Conservation (phyloP, 1,140 invertebrate genomes). For the Coptotermes formosanus region DNA sequence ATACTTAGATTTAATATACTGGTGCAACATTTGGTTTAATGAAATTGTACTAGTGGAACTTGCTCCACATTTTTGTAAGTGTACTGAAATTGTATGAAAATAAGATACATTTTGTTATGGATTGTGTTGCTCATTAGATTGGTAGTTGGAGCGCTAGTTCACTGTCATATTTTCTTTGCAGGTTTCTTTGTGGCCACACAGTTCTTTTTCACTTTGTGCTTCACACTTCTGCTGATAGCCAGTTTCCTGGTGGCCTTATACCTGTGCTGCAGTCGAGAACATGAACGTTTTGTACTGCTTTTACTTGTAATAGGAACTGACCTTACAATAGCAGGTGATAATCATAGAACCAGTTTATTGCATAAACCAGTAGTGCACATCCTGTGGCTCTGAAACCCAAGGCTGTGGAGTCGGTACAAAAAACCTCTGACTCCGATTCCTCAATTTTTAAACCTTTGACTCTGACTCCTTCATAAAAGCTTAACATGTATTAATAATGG, state of each 20-base stretch:
- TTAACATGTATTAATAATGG: no score
- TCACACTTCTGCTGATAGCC: slow-evolving; percentile 73
- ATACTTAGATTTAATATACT: no score
- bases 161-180: slow-evolving; percentile 46
- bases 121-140: not conserved
- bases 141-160: not conserved
- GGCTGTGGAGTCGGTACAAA: no score
- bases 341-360: not conserved
- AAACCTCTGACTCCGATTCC: no score
- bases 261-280: slow-evolving; percentile 71
- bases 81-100: not conserved
- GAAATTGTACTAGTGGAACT: no score
- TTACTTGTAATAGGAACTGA: slow-evolving; percentile 70
- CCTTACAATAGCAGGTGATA: slow-evolving; percentile 62
- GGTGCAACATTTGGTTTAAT: no score
- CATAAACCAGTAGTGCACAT: no score
- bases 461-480: no score
- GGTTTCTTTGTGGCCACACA: slow-evolving; percentile 92
- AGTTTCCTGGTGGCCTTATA: slow-evolving; percentile 70
- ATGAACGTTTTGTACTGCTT: slow-evolving; percentile 73
- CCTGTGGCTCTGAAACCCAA: no score
- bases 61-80: no score
- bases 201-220: slow-evolving; percentile 85
- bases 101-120: slow-evolving; percentile 1
- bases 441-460: no score